phyloP scores from a whole-genome alignment of 2,888 invertebrate species.

The Hydropsyche betteni region DNA sequence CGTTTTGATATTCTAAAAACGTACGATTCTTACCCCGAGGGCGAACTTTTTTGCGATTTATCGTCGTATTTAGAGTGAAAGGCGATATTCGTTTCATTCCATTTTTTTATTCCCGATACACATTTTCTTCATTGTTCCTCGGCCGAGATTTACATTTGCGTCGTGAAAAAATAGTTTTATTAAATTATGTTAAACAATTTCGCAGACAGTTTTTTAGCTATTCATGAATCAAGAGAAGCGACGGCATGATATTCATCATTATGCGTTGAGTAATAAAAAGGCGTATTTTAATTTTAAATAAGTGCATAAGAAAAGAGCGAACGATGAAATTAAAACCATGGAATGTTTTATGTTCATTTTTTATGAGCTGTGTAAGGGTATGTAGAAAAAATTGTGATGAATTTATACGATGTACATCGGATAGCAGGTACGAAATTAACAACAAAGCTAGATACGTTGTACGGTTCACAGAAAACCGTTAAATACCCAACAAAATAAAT shows the following conservation, averaged over 20 bases:
- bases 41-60: slow-evolving; percentile 22
- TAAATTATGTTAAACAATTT: slow-evolving; percentile 23
- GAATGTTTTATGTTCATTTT: slow-evolving; percentile 3
- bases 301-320: neutral
- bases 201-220: slow-evolving; percentile 5
- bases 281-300: slow-evolving; percentile 5
- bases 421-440: slow-evolving; percentile 38
- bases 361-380: neutral
- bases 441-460: slow-evolving; percentile 18
- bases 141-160: neutral
- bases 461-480: slow-evolving; percentile 47
- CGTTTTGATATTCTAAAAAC: slow-evolving; percentile 1
- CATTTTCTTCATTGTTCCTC: neutral
- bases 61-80: slow-evolving; percentile 8
- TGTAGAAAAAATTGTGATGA: slow-evolving; percentile 10
- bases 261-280: slow-evolving; percentile 2
- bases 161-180: neutral
- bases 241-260: slow-evolving; percentile 1
- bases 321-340: slow-evolving; percentile 15
- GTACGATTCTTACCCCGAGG: slow-evolving; percentile 1
- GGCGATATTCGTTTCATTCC: neutral
- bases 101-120: no score
- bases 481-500: slow-evolving; percentile 50
- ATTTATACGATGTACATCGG: slow-evolving; percentile 11
- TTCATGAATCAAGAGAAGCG: slow-evolving; percentile 8